Evolutionary conservation across 2,888 invertebrate genomes (phyloP).

Genomic region (Drosophila paracracens): DNA sequence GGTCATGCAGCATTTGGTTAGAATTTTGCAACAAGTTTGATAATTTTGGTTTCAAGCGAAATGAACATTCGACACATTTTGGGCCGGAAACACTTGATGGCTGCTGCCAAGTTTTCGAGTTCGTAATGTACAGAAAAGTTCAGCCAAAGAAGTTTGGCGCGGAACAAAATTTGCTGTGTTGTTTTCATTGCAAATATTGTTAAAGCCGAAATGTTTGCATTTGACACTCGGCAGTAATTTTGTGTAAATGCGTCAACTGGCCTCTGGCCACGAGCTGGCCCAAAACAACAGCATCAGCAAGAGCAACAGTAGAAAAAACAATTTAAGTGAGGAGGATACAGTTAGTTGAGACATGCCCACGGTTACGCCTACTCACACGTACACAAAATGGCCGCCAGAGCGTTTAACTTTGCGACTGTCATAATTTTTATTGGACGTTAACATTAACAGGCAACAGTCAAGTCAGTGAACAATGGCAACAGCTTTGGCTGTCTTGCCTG

Average conservation of each 20-base stretch:
- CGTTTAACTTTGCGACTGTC: constrained; percentile 79
- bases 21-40: constrained; percentile 32
- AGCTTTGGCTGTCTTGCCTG: neutral
- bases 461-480: constrained; percentile 34
- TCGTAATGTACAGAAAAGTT: constrained; percentile 36
- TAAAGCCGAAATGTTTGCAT: constrained; percentile 73
- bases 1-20: constrained; percentile 21
- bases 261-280: constrained; percentile 54
- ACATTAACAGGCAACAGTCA: constrained; percentile 54
- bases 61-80: constrained; percentile 34
- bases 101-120: constrained; percentile 32
- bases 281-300: neutral
- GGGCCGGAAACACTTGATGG: constrained; percentile 36
- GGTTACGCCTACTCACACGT: constrained; percentile 36
- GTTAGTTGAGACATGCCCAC: constrained; percentile 64
- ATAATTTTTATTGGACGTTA: constrained; percentile 74
- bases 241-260: constrained; percentile 80
- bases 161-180: constrained; percentile 34
- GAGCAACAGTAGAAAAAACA: neutral
- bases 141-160: constrained; percentile 9
- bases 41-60: constrained; percentile 28
- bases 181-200: constrained; percentile 78
- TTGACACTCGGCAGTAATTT: constrained; percentile 79
- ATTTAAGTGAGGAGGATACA: constrained; percentile 14
- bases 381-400: constrained; percentile 60